Base-by-base conservation (phyloP, 53 echinoderm and acorn worm genomes). In the Hippasteria phrygiana region DNA sequence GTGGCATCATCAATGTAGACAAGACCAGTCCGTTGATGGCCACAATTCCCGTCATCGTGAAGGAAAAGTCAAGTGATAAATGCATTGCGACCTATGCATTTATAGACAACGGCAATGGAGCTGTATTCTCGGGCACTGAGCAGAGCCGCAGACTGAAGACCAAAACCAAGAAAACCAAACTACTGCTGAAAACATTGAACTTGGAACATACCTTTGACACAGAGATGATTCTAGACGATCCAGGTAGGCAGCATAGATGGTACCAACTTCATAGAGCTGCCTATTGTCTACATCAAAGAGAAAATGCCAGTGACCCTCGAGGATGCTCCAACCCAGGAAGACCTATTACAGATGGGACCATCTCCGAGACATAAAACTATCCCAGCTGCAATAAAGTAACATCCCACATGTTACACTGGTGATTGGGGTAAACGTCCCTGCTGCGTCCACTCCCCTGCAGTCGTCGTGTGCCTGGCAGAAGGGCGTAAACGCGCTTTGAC, bases 371-470 rank as follows among this genome's bases (percentile, higher is more conserved):
- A 90, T 88, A 56, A 17, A 75, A 16, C 67, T 93, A 3, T 91
- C 90, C 54, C 38, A 43, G 18, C 36, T 88, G 6, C 5, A 74
- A 28, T 73, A 72, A 37, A 43, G 9, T 4, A 33, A 39, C 27
- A 87, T 90, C 51, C 90, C 87, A 17, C 72, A 62, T 22, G 91
- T 94, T 11, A 88, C 88, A 17, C 84, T 88, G 28, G 75, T 94
- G 94, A 91, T 94, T 24, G 94, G 94, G 10, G 74, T 37, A 5
- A 88, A 91, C 50, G 84, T 88, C 0, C 88, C 94, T 28, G 83
- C 80, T 5, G 90, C 91, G 0, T 78, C 81, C 12, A 66, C 69
- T 43, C 94, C 91, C 4, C 31, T 91, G 46, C 71, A 94, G 64
- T n/a, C n/a, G n/a, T n/a, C n/a, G n/a, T n/a, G n/a, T n/a, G n/a